Evolutionary conservation across 2,797 vertebrate species (phyloP).

Genomic region (Vireo griseus): DNA sequence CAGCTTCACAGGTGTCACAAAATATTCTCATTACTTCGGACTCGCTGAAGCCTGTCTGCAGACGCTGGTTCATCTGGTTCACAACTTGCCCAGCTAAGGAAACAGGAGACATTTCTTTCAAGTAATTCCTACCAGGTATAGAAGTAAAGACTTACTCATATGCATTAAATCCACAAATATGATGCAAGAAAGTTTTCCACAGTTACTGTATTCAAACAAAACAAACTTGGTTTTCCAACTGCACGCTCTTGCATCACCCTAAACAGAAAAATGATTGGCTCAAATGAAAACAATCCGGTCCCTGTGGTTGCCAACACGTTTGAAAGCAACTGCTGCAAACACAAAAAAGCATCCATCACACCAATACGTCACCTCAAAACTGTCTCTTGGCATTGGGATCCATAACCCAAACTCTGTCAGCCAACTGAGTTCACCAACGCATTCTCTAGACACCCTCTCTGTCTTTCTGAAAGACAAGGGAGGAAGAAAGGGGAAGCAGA

Average conservation of each 20-base stretch:
- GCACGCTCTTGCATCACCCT: accelerated
- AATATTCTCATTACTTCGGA: constrained; percentile 90
- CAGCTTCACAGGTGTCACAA: constrained; percentile 94
- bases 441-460: background rate
- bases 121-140: background rate
- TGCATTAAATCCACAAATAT: background rate
- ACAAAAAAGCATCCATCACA: background rate
- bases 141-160: background rate
- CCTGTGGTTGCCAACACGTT: background rate
- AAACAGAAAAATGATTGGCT: background rate
- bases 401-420: background rate
- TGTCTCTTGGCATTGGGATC: background rate
- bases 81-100: constrained; percentile 91
- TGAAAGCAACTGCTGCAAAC: accelerated
- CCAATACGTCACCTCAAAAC: background rate
- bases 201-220: background rate
- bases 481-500: background rate
- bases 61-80: constrained; percentile 96
- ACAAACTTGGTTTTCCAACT: background rate
- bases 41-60: constrained; percentile 91
- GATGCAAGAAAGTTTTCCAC: background rate
- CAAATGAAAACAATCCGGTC: background rate
- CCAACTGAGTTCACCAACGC: accelerated
- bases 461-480: background rate
- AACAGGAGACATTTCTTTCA: background rate